Percentiles rank a stretch among this genome's conserved stretches.
Evolutionary conservation across 2,888 invertebrate genomes (phyloP).

Genomic region (Agrotis clavis): DNA sequence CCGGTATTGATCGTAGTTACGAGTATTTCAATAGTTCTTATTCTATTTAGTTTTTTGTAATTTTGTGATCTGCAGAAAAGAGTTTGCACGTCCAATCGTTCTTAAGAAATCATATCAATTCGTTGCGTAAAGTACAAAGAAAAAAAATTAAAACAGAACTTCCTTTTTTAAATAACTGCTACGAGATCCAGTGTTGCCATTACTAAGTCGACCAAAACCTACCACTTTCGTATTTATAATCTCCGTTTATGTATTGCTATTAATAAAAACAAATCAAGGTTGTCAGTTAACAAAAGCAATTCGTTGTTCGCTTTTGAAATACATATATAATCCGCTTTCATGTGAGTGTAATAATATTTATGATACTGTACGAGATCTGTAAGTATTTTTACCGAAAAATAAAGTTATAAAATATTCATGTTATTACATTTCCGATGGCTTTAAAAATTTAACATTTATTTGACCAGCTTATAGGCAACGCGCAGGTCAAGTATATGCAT

Average conservation of each 20-base stretch:
- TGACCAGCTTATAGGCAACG: constrained; percentile 11
- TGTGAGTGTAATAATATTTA: constrained; percentile 82
- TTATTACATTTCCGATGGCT: constrained; percentile 33
- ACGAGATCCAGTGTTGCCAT: constrained; percentile 74
- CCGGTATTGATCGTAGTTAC: constrained; percentile 46
- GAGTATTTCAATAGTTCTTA: constrained; percentile 17
- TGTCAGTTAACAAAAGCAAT: constrained; percentile 84
- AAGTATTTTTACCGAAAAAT: constrained; percentile 71
- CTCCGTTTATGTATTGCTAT: constrained; percentile 60
- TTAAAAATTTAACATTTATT: constrained; percentile 16
- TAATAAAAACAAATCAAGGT: constrained; percentile 74
- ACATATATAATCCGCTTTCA: constrained; percentile 85
- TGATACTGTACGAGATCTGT: constrained; percentile 75
- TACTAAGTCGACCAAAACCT: constrained; percentile 70
- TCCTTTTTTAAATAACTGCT: constrained; percentile 52
- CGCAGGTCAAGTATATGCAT: constrained; percentile 7
- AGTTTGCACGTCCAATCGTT: constrained; percentile 59
- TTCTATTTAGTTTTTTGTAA: constrained; percentile 33
- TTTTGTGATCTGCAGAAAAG: constrained; percentile 30
- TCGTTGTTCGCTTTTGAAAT: constrained; percentile 82
- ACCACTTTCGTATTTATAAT: constrained; percentile 57
- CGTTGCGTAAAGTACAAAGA: constrained; percentile 78
- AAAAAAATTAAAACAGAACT: constrained; percentile 40
- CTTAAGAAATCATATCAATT: constrained; percentile 74
- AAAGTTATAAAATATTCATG: constrained; percentile 30